phyloP scores from a whole-genome alignment of 2,113 vertebrate genomes.

The Alosa alosa region DNA sequence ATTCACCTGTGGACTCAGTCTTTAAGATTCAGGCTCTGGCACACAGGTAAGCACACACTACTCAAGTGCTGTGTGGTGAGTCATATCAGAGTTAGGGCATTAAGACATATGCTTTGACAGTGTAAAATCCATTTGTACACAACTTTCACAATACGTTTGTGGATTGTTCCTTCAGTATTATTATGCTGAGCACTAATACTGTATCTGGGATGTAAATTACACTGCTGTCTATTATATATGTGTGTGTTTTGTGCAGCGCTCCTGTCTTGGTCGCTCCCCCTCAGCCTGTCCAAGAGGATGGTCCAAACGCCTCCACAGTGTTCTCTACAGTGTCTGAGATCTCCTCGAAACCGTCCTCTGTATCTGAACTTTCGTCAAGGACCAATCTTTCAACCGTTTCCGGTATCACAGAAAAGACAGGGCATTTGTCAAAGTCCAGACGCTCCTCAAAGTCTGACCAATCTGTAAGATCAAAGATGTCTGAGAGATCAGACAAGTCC shows the following conservation, averaged over 20 bases:
- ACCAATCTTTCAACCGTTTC: conserved; percentile 41
- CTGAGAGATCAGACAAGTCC: background rate
- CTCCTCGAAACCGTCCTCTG: conserved; percentile 50
- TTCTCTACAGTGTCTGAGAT: conserved; percentile 60
- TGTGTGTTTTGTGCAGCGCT: conserved; percentile 6
- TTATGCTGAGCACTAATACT: background rate
- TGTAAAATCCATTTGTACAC: background rate
- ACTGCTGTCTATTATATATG: background rate
- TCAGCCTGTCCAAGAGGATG: conserved; percentile 7
- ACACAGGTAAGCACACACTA: too few relatives aligned
- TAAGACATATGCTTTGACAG: background rate
- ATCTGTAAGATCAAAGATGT: background rate
- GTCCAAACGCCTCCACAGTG: conserved; percentile 54
- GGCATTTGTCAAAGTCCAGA: conserved; percentile 41
- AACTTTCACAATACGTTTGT: background rate
- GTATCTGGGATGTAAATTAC: background rate
- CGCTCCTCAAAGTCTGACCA: conserved; percentile 9
- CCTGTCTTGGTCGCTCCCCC: conserved; percentile 10
- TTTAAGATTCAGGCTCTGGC: too few relatives aligned
- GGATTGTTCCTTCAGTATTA: background rate
- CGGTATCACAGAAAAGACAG: conserved; percentile 30
- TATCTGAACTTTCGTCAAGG: conserved; percentile 46
- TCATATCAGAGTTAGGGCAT: background rate
- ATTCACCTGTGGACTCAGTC: background rate
- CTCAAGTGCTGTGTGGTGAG: background rate